Base-by-base conservation (phyloP, 1,140 invertebrate species). In the Dendroctonus valens region DNA sequence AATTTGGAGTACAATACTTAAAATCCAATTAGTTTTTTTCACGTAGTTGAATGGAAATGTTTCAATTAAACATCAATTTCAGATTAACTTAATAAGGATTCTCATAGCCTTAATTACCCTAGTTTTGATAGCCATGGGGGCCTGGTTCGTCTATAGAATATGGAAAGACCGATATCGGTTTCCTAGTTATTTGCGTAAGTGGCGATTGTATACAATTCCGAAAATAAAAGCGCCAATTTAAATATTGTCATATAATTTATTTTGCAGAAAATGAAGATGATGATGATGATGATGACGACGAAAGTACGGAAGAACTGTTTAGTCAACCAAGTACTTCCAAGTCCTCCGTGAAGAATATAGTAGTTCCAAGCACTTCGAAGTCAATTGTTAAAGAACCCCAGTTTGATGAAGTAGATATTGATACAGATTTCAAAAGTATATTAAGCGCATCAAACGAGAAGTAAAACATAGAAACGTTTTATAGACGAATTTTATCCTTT, bases 221-320 rank as follows among this genome's bases (percentile, higher is more conserved):
- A 26, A 1, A 26, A 3, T 3, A 26, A 26, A 26, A 3, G 26
- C 26, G 26, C 3, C 26, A 26, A 26, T 51, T 44, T 3, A 58
- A 58, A 41, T 44, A 60, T 60, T 49, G 48, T 51, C 53, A 0
- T 5, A 52, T 39, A 9, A 40, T 49, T 60, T 50, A 49, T 3
- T 11, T 55, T 15, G 12, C 53, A 38, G 26, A 46, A 59, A 7
- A 11, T 26, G 26, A 38, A 68, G 65, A 62, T 12, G 58, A 64
- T 12, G 59, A 67, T 12, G 59, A 67, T 15, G 69, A 70, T n/a
- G 71, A 72, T 5, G 71, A 72, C 12, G 70, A 72, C 8, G 71
- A 72, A 5, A 72, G 71, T 41, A 68, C 66, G 6, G 71, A 72
- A 14, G 71, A 72, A 52, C 50, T 72, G 3, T 72, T 72, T 41